These are phyloP conservation scores for Bombus balteatus DNA, from an alignment of 1,140 invertebrate genomes.

Conservation along the genomic window DNA sequence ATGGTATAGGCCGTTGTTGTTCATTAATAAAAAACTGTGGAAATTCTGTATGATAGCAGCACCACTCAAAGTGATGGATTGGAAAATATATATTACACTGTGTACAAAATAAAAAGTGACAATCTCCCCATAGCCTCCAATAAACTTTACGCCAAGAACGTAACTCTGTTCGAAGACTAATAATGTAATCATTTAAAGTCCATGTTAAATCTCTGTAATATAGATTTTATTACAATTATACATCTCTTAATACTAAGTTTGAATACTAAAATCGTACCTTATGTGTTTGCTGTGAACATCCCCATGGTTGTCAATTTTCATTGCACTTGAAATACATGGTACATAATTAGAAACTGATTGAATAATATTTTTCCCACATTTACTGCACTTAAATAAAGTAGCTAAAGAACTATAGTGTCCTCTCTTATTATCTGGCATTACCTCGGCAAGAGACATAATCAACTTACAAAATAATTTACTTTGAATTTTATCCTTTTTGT, in stretches of 20 bases:
- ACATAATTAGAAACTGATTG: constrained; percentile 86
- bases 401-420: constrained; percentile 91
- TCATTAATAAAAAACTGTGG: constrained; percentile 90
- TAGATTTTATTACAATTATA: constrained; percentile 28
- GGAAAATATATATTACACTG: constrained; percentile 90
- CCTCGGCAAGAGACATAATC: constrained; percentile 88
- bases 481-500: constrained; percentile 92
- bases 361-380: constrained; percentile 85
- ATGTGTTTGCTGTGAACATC: constrained; percentile 87
- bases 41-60: constrained; percentile 89
- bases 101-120: constrained; percentile 90
- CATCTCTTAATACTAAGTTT: constrained; percentile 8
- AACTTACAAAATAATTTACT: constrained; percentile 92
- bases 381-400: constrained; percentile 88
- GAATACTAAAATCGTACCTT: constrained; percentile 81
- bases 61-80: constrained; percentile 90
- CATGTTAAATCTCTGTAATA: constrained; percentile 88
- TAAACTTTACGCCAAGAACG: constrained; percentile 95
- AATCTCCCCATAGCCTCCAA: constrained; percentile 95
- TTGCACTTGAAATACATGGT: constrained; percentile 87
- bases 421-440: constrained; percentile 87
- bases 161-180: constrained; percentile 88
- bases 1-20: constrained; percentile 84
- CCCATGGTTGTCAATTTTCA: constrained; percentile 87
- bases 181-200: constrained; percentile 92